A percentile compares a stretch with the other conserved stretches of the same genome.
Evolutionary conservation across 2,888 invertebrate species (phyloP).

Genomic region (Agriopis aurantiaria): DNA sequence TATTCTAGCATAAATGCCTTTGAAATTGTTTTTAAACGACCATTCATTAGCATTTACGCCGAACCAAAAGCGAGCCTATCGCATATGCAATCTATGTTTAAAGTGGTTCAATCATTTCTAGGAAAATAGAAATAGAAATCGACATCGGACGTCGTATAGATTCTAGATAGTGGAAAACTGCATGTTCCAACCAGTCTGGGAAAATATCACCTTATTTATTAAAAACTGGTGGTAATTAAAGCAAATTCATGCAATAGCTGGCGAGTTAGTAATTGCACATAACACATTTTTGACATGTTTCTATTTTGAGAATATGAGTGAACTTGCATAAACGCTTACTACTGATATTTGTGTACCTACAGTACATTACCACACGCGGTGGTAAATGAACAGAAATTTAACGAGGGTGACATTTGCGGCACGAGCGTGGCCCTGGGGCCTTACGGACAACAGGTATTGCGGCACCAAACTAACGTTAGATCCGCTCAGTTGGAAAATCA

Average conservation of each 20-base stretch:
- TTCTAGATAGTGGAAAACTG: slow-evolving; percentile 33
- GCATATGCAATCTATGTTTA: slow-evolving; percentile 23
- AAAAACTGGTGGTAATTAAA: slow-evolving; percentile 27
- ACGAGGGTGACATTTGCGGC: too few species aligned
- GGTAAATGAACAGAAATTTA: too few species aligned
- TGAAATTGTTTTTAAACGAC: slow-evolving; percentile 30
- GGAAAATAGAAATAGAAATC: slow-evolving; percentile 34
- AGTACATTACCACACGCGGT: neutral
- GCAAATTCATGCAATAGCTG: slow-evolving; percentile 29
- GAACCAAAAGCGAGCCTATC: slow-evolving; percentile 18
- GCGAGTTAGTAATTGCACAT: slow-evolving; percentile 7
- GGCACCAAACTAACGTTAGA: too few species aligned
- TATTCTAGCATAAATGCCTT: neutral
- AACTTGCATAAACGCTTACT: neutral
- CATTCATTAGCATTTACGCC: slow-evolving; percentile 16
- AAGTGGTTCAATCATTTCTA: slow-evolving; percentile 27
- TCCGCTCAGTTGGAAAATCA: too few species aligned
- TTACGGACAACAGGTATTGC: too few species aligned
- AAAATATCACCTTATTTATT: slow-evolving; percentile 33
- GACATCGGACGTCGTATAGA: slow-evolving; percentile 29
- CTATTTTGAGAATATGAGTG: slow-evolving; percentile 3
- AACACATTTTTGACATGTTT: slow-evolving; percentile 13
- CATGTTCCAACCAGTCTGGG: slow-evolving; percentile 23
- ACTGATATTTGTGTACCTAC: neutral
- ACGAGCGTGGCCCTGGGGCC: too few species aligned